A percentile compares a stretch with the other conserved stretches of the same genome.
These are phyloP conservation scores for Papilio glaucus DNA, from an alignment of 1,140 invertebrate genomes.

Conservation along the genomic window DNA sequence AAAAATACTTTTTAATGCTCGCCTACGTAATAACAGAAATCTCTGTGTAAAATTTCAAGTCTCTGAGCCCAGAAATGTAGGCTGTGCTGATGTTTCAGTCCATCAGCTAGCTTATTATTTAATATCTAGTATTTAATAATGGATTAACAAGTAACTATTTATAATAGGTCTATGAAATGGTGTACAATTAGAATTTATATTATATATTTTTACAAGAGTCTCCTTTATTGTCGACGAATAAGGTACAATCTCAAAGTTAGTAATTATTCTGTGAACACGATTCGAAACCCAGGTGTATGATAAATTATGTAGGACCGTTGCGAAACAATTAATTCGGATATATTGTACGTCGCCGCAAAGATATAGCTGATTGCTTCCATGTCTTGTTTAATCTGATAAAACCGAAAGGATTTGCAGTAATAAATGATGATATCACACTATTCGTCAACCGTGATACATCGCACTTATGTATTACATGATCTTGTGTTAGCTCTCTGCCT, in stretches of 20 bases:
- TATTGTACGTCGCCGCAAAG: neutral
- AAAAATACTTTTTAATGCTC: no score
- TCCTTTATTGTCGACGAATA: neutral
- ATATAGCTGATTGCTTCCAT: slow-evolving; percentile 14
- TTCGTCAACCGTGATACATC: neutral
- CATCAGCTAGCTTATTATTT: no score
- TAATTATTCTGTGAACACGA: slow-evolving; percentile 7
- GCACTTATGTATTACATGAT: no score
- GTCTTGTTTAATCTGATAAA: neutral
- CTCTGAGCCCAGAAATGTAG: no score
- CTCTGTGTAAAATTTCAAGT: no score
- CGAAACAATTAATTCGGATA: neutral
- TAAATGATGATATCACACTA: neutral
- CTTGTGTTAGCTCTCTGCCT: no score
- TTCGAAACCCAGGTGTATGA: neutral
- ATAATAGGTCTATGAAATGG: no score
- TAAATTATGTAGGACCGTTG: slow-evolving; percentile 6
- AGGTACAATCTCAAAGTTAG: neutral
- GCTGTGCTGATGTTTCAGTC: no score
- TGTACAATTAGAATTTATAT: no score
- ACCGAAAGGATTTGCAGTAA: neutral
- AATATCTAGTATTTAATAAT: no score
- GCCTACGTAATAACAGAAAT: no score
- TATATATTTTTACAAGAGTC: neutral
- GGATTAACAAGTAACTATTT: no score